Base-by-base conservation (phyloP, 2,113 vertebrate species). In the Anguilla japonica region DNA sequence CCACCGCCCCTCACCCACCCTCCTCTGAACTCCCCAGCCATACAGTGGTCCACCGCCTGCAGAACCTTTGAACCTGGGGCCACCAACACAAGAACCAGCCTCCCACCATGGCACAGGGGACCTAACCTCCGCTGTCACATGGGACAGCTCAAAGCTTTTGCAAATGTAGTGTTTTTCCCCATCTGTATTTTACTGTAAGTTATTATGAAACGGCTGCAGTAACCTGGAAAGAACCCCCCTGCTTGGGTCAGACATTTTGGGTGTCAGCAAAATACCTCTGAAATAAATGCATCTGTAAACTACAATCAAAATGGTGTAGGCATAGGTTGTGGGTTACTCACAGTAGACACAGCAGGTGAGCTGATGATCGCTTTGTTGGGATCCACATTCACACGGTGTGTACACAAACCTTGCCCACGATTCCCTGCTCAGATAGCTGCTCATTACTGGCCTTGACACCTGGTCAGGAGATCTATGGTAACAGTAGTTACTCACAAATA, bases 51-150 rank as follows among this genome's bases (percentile, higher is more conserved):
- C 29, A n/a, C 92, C 94, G 90, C 90, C 91, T 93, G 93, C 91
- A 91, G 89, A 91, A 91, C 94, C 94, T 95, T 95, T 91, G 86
- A 89, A 40, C 84, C 91, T 86, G 85, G 94, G 93, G 91, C 91
- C 90, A 91, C 91, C 84, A 39, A 34, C 67, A 91, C 88, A 34
- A 83, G 91, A 85, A 85, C 78, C 53, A 81, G 81, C 53, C 78
- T n/a, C 57, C 41, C 79, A 53, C 79, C 53, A 75, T 11, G 83
- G 56, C 82, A 85, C 84, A 86, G 89, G 90, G 71, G 71, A n/a
- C 71, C 71, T 8, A 89, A 90, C 71, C 91, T 90, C 60, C n/a
- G 83, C 29, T 41, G 46, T 41, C 41, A 43, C 71, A 79, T 63
- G 15, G 87, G 41, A 60, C 82, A 80, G 88, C 91, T 91, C 89